Evolutionary conservation across 2,888 invertebrate species (phyloP), one percentile per base, ranked within the genome.

Genomic region (Phyllotreta cruciferae): DNA sequence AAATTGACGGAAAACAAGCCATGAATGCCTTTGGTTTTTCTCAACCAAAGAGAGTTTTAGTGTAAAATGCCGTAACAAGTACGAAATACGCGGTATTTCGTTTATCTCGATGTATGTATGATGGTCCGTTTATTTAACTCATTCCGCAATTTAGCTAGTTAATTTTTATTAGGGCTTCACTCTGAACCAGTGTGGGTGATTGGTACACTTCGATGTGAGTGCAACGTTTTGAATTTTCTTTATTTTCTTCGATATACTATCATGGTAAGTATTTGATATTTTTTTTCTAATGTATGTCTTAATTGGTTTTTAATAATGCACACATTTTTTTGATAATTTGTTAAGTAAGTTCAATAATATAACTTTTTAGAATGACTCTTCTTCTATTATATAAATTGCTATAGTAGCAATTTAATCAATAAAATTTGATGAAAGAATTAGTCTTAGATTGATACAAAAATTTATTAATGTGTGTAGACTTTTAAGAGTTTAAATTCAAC

Each of bases 101-200:
- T 44, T 13, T 14, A 53, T 63, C 39, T 66, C 39, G 58, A 66
- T 60, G 60, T 54, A 49, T 61, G 37, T 39, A 60, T 57, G 63
- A 61, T 60, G 61, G 66, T 67, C 69, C 69, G 24, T 24, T 24
- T 24, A 68, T 65, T 70, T 69, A 70, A 68, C 72, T 72, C 71
- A 70, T 71, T 70, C 68, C 68, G 73, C 71, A 74, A 74, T 74
- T 75, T 71, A 75, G 71, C 73, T 68, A 70, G 73, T 74, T 75
- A 74, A 74, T 64, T 69, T 71, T 73, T 70, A 71, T 71, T 73
- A 69, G 14, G 67, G 56, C 57, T 65, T 60, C 58, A 58, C 62
- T 58, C 55, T 56, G 63, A 60, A 57, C 60, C 57, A 54, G 56
- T 56, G 65, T 57, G 64, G 50, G 63, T 66, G 67, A 63, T 47